Base-by-base conservation (phyloP, 1,140 invertebrate species). In the Danaus melanippus region DNA sequence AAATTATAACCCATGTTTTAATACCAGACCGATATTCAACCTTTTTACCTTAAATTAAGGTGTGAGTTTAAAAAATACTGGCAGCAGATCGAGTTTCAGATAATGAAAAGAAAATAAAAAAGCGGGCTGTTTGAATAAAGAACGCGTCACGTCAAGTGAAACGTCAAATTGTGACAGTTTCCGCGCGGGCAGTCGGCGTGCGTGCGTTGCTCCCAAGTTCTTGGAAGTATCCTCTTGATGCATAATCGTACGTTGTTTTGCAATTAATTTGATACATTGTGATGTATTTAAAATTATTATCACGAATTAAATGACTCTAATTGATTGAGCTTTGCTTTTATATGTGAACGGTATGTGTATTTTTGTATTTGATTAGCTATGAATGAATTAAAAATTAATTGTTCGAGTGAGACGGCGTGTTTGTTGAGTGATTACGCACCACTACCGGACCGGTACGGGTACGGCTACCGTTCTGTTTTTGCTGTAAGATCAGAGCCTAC, bases 131-230 rank as follows among this genome's bases (percentile, higher is more conserved):
- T 84, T 84, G 73, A 80, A 81, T 80, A 76, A 69, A 72, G 79
- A 79, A 78, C 70, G 68, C 69, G 78, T 76, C 74, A 79, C 64
- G 78, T 85, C 82, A 85, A 74, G 78, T 79, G 77, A 81, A 81
- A 83, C 76, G 79, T 85, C 78, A 83, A 82, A 79, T 72, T 74
- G 76, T 81, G 82, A 85, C 82, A 85, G 82, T 83, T 82, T 83
- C 76, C 79, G 78, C 78, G 79, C 79, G 76, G 74, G 72, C 76
- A 75, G 58, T 51, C 64, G 56, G 58, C 58, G 68, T 69, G 71
- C 76, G 81, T 66, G 52, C 76, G 61, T 76, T 74, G 74, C 74
- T 74, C 74, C 69, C 67, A 59, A 48, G 64, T 84, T 84, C 80
- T 72, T 66, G 73, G 79, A 84, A 84, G 66, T 70, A 71, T 72